These are phyloP conservation scores for Drosophila sturtevanti DNA, from an alignment of 1,140 invertebrate species.

Conservation along the genomic window DNA sequence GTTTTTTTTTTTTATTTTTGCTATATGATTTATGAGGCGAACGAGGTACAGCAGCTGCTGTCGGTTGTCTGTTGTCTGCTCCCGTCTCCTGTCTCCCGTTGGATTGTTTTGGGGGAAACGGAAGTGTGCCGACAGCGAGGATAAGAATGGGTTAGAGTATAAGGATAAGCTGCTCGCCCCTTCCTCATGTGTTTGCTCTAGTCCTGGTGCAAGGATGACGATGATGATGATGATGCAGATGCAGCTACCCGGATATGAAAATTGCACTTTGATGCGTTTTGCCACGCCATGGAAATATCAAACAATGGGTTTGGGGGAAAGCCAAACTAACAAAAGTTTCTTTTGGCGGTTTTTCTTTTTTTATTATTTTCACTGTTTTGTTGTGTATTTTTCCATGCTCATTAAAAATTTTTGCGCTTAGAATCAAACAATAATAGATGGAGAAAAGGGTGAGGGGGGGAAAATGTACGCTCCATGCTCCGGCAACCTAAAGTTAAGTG, in stretches of 20 bases:
- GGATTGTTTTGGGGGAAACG: constrained; percentile 50
- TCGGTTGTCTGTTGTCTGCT: constrained; percentile 14
- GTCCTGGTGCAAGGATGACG: neutral
- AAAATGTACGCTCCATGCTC: neutral
- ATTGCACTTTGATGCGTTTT: constrained; percentile 74
- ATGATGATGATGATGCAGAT: neutral
- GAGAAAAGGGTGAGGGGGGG: neutral
- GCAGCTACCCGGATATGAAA: constrained; percentile 67
- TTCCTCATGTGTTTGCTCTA: neutral
- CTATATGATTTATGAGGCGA: constrained; percentile 75
- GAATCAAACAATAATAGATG: constrained; percentile 32
- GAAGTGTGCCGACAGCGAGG: constrained; percentile 43
- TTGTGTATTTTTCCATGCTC: constrained; percentile 38
- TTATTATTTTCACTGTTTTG: constrained; percentile 31
- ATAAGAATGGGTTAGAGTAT: neutral
- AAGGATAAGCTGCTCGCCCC: constrained; percentile 42
- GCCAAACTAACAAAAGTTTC: constrained; percentile 69
- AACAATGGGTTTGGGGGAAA: constrained; percentile 43
- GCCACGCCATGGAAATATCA: constrained; percentile 31
- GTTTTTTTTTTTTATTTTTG: constrained; percentile 16
- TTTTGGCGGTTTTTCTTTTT: constrained; percentile 42
- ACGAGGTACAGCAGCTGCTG: constrained; percentile 57
- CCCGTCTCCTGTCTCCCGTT: constrained; percentile 30
- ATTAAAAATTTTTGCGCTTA: constrained; percentile 69
- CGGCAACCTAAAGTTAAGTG: constrained; percentile 56